Conservation (phyloP, 2,888 invertebrate genomes). For the Drosophila helvetica region DNA sequence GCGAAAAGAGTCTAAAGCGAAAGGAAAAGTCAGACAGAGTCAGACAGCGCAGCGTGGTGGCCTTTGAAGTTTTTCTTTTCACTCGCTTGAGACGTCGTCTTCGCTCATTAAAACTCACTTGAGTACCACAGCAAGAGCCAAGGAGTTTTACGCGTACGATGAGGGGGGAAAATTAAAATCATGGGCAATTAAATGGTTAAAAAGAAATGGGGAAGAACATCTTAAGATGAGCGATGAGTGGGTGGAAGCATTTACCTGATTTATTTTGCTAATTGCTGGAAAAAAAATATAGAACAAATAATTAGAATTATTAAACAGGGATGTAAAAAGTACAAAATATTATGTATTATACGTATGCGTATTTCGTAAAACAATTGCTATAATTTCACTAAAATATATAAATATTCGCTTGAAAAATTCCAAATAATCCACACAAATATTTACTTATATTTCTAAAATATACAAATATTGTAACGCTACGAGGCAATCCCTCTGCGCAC, state of each 20-base stretch:
- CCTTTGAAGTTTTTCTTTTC: constrained; percentile 54
- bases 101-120: constrained; percentile 49
- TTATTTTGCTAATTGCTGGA: constrained; percentile 56
- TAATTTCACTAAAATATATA: too few relatives aligned
- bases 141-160: not conserved
- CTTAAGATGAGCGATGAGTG: not conserved
- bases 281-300: constrained; percentile 2
- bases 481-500: too few relatives aligned
- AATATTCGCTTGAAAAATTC: too few relatives aligned
- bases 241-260: constrained; percentile 55
- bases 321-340: not conserved
- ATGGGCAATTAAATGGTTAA: constrained; percentile 34
- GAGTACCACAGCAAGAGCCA: not conserved
- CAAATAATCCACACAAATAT: too few relatives aligned
- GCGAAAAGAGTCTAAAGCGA: not conserved
- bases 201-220: not conserved
- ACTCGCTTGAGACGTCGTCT: constrained; percentile 15
- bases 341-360: not conserved
- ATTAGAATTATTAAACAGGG: constrained; percentile 10
- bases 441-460: too few relatives aligned
- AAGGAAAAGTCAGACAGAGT: constrained; percentile 6
- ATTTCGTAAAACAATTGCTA: too few relatives aligned
- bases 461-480: too few relatives aligned
- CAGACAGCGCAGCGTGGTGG: not conserved
- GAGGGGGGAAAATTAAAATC: constrained; percentile 15